phyloP scores from a whole-genome alignment of 1,140 invertebrate genomes.

The Thaumetopoea pityocampa region DNA sequence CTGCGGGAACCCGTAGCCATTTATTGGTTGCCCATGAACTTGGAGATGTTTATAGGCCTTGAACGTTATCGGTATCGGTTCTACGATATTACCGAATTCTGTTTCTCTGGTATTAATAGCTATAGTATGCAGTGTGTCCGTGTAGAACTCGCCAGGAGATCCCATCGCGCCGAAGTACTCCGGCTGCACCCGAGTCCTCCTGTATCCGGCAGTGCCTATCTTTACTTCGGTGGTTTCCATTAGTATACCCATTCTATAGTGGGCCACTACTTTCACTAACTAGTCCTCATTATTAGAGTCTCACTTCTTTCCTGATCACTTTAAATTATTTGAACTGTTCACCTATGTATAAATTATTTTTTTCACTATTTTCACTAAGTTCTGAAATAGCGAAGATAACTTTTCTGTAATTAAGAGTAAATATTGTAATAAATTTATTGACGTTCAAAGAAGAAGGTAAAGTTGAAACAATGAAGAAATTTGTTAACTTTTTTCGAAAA shows the following conservation, averaged over 20 bases:
- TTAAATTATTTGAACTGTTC: slow-evolving; percentile 11
- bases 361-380: slow-evolving; percentile 10
- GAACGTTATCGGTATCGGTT: slow-evolving; percentile 57
- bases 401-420: slow-evolving; percentile 7
- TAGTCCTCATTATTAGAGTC: slow-evolving; percentile 34
- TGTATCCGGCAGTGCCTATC: slow-evolving; percentile 49
- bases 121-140: slow-evolving; percentile 54
- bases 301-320: slow-evolving; percentile 37
- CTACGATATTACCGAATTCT: slow-evolving; percentile 62
- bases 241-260: slow-evolving; percentile 66
- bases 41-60: slow-evolving; percentile 52
- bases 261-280: slow-evolving; percentile 35
- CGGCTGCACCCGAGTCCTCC: slow-evolving; percentile 32
- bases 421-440: slow-evolving; percentile 14
- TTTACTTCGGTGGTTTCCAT: slow-evolving; percentile 63
- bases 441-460: slow-evolving; percentile 13
- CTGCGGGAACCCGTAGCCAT: slow-evolving; percentile 39
- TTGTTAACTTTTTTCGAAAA: slow-evolving; percentile 8
- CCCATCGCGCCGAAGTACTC: slow-evolving; percentile 50
- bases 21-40: slow-evolving; percentile 25
- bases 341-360: slow-evolving; percentile 9
- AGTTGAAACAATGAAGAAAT: slow-evolving; percentile 16
- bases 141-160: slow-evolving; percentile 48
- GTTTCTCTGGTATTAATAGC: slow-evolving; percentile 63
- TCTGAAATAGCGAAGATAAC: slow-evolving; percentile 2